Conservation (phyloP, 2,888 invertebrate species). For the Tipula vernalis region DNA sequence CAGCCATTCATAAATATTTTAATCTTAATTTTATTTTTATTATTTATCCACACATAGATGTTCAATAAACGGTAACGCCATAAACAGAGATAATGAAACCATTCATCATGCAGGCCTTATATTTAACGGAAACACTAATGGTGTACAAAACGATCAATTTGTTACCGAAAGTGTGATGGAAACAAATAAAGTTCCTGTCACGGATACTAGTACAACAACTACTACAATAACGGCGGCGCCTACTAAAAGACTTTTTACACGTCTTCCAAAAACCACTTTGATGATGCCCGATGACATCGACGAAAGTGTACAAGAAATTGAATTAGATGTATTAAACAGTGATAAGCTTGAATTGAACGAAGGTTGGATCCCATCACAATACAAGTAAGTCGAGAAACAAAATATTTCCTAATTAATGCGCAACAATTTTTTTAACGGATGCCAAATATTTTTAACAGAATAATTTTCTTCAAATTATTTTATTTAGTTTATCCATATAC, state of each 20-base stretch:
- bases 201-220: constrained; percentile 7
- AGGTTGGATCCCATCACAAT: constrained; percentile 32
- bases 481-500: neutral
- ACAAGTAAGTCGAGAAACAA: constrained; percentile 26
- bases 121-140: neutral
- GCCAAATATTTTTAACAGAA: neutral
- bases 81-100: neutral
- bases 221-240: constrained; percentile 14
- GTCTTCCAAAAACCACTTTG: neutral
- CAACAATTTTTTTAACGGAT: neutral
- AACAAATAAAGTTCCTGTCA: neutral
- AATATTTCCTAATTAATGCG: neutral
- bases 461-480: neutral
- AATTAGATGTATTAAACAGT: constrained; percentile 17
- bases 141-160: neutral
- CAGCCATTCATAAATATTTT: too few relatives aligned
- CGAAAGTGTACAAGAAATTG: constrained; percentile 24
- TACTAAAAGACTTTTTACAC: constrained; percentile 7
- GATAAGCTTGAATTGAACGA: constrained; percentile 29
- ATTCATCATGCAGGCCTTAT: neutral
- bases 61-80: neutral
- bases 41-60: neutral
- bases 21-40: too few relatives aligned
- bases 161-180: neutral
- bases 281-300: neutral